A percentile compares a stretch with the other conserved stretches of the same genome.
Evolutionary conservation across 2,888 invertebrate genomes (phyloP).

Genomic region (Cantharis rufa): DNA sequence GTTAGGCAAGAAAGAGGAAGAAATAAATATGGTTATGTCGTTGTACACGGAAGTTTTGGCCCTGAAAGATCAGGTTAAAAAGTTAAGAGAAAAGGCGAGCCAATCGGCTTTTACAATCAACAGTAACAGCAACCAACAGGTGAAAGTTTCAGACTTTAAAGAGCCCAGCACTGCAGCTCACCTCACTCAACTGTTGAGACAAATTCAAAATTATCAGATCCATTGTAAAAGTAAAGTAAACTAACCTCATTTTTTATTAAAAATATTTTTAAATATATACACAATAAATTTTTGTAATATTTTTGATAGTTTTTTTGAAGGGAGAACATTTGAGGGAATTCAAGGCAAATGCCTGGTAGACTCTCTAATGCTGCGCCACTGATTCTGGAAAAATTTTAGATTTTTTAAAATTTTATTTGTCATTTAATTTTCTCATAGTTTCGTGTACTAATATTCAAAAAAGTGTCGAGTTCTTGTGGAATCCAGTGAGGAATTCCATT

Average conservation of each 20-base stretch:
- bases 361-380: no score
- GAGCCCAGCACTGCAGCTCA: constrained; percentile 50
- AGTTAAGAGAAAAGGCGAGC: constrained; percentile 44
- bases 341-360: no score
- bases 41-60: constrained; percentile 54
- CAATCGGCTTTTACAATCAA: constrained; percentile 36
- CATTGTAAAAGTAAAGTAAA: constrained; percentile 31
- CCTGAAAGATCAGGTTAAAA: constrained; percentile 51
- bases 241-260: not conserved
- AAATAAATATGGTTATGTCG: constrained; percentile 54
- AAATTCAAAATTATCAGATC: constrained; percentile 52
- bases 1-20: constrained; percentile 52
- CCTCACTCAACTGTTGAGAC: constrained; percentile 51
- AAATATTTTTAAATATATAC: not conserved
- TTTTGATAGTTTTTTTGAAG: no score
- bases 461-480: no score
- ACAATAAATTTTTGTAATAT: no score
- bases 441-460: no score
- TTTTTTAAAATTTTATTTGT: no score
- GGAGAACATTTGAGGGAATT: no score
- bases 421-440: no score
- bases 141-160: constrained; percentile 39
- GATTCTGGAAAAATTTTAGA: no score
- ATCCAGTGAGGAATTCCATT: no score
- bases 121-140: not conserved